These are phyloP conservation scores for Sinella curviseta DNA, from an alignment of 1,140 invertebrate genomes.

Conservation along the genomic window DNA sequence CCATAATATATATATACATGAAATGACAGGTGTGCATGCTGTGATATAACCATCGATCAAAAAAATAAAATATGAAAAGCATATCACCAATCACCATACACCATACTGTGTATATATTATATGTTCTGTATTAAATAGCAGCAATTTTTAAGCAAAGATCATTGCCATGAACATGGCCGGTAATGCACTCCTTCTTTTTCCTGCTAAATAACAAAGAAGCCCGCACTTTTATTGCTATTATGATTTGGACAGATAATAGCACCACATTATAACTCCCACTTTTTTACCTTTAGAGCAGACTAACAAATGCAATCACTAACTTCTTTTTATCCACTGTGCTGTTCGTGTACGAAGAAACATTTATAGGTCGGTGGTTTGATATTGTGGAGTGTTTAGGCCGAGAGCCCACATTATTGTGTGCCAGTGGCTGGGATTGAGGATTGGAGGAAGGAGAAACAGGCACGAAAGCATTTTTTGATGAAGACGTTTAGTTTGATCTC, in stretches of 20 bases:
- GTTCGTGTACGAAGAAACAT: no score
- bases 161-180: neutral
- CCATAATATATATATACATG: no score
- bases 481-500: conserved; percentile 1
- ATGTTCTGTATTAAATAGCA: no score
- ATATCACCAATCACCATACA: no score
- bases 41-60: conserved; percentile 13
- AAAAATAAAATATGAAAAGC: neutral
- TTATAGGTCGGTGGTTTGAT: no score
- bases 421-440: neutral
- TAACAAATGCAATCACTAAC: no score
- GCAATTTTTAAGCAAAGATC: neutral
- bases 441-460: neutral
- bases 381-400: no score
- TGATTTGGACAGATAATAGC: neutral
- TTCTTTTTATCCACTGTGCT: no score
- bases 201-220: neutral
- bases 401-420: no score
- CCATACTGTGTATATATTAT: neutral
- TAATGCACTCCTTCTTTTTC: neutral
- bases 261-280: no score
- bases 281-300: no score
- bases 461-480: neutral
- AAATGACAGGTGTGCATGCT: conserved; percentile 16
- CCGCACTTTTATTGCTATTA: neutral